Base-by-base conservation (phyloP, 2,888 invertebrate species). In the Meta bourneti region DNA sequence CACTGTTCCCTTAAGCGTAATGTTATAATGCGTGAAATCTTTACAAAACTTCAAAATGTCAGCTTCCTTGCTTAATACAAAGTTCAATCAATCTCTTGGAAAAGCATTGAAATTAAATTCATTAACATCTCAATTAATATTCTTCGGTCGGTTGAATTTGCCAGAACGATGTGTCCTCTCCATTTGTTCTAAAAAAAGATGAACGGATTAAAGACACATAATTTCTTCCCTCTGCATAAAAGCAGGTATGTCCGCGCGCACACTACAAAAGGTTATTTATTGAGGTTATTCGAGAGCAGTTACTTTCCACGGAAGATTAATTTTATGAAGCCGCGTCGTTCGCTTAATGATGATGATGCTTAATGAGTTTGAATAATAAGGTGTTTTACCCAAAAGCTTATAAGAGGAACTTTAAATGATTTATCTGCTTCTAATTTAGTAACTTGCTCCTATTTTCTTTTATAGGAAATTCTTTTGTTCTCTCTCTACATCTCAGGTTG, bases 301-400 rank as follows among this genome's bases (percentile, higher is more conserved):
- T 74, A 11, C 48, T 74, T 48, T 74, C 20, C 48, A 19, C 74
- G 11, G 74, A 48, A 74, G 74, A 74, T 74, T 74, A 74, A 74
- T 19, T 20, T 61, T 11, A 13, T 9, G 11, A 5, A 9, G 61
- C 13, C 61, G 6, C 16, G 61, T 61, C 16, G 61, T 61, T 61
- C 61, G 11, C 16, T 61, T 61, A 61, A 61, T 61, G 61, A 61
- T 61, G 61, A 61, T 61, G 61, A 61, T 16, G 11, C 61, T 61
- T 61, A 61, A 61, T 61, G 61, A 61, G 61, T 61, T 61, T 8
- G 61, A 61, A 61, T 61, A 16, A 61, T 34, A 34, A 34, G 34
- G 34, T 34, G 34, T 34, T 34, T 34, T 34, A 34, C 34, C 34
- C 34, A 34, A 61, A 61, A 61, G 11, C 16, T 61, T 9, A 16